Conservation (phyloP, 2,888 invertebrate genomes). For the Acronicta leporina region DNA sequence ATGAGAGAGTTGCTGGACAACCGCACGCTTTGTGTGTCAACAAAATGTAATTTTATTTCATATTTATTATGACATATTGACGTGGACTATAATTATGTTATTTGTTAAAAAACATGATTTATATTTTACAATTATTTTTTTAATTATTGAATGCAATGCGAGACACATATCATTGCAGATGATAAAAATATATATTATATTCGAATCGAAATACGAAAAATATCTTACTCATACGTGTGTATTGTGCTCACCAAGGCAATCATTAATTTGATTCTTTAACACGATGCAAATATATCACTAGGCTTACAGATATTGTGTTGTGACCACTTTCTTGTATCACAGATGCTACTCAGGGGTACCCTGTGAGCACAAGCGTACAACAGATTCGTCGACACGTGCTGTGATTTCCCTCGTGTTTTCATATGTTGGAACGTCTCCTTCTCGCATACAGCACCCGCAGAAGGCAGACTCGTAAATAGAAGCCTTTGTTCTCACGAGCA, state of each 20-base stretch:
- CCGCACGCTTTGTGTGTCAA: slow-evolving; percentile 62
- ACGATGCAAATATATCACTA: slow-evolving; percentile 83
- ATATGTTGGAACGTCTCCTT: slow-evolving; percentile 92
- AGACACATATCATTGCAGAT: slow-evolving; percentile 61
- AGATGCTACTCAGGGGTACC: slow-evolving; percentile 84
- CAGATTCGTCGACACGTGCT: slow-evolving; percentile 83
- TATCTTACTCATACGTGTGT: slow-evolving; percentile 59
- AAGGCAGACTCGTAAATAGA: slow-evolving; percentile 91
- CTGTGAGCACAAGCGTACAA: slow-evolving; percentile 85
- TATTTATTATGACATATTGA: slow-evolving; percentile 22
- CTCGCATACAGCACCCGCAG: slow-evolving; percentile 95
- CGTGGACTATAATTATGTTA: slow-evolving; percentile 4
- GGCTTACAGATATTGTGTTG: slow-evolving; percentile 86
- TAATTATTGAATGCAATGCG: slow-evolving; percentile 22
- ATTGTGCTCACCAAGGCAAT: slow-evolving; percentile 78
- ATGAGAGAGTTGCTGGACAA: slow-evolving; percentile 54
- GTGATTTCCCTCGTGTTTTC: slow-evolving; percentile 83
- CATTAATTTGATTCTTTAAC: slow-evolving; percentile 74
- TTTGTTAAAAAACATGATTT: not conserved
- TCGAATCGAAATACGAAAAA: slow-evolving; percentile 69
- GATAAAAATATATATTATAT: no score
- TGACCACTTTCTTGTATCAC: slow-evolving; percentile 87
- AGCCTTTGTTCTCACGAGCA: slow-evolving; percentile 89
- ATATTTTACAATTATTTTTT: slow-evolving; percentile 3
- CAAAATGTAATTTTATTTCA: slow-evolving; percentile 45